Evolutionary conservation across 2,797 vertebrate species (phyloP).

Genomic region (Pseudochirops corinnae): DNA sequence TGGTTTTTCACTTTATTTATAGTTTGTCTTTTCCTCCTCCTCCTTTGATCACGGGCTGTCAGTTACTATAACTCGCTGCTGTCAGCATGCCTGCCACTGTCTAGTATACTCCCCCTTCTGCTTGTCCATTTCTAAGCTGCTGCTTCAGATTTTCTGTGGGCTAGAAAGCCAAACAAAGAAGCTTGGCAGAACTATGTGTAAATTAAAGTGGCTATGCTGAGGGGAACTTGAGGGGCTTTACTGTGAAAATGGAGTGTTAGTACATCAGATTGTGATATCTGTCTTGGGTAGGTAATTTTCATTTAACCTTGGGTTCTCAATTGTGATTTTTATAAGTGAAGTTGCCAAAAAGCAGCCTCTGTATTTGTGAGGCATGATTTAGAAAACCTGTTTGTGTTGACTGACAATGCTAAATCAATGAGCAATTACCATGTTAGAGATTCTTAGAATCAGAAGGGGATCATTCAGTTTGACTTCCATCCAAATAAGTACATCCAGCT

Average conservation of each 20-base stretch:
- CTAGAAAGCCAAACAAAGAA: background rate
- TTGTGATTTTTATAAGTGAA: background rate
- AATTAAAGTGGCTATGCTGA: background rate
- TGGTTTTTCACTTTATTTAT: constrained; percentile 1
- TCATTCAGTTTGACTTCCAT: background rate
- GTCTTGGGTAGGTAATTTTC: background rate
- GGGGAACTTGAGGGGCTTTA: background rate
- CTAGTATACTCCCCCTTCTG: background rate
- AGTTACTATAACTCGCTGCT: background rate
- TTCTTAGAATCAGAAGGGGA: background rate
- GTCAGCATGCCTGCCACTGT: background rate
- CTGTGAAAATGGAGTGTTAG: background rate
- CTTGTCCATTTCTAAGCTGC: background rate
- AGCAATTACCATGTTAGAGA: background rate
- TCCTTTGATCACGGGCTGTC: background rate
- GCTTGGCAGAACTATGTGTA: background rate
- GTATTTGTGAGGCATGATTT: background rate
- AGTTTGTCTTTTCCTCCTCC: background rate
- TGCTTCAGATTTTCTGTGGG: background rate
- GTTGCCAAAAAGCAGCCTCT: background rate
- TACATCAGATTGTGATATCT: background rate
- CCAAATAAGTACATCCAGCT: background rate
- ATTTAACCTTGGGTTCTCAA: background rate
- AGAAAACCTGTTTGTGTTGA: background rate
- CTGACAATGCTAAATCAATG: background rate